phyloP scores from a whole-genome alignment of 2,888 invertebrate species.

The Rhopalosiphum nymphaeae region DNA sequence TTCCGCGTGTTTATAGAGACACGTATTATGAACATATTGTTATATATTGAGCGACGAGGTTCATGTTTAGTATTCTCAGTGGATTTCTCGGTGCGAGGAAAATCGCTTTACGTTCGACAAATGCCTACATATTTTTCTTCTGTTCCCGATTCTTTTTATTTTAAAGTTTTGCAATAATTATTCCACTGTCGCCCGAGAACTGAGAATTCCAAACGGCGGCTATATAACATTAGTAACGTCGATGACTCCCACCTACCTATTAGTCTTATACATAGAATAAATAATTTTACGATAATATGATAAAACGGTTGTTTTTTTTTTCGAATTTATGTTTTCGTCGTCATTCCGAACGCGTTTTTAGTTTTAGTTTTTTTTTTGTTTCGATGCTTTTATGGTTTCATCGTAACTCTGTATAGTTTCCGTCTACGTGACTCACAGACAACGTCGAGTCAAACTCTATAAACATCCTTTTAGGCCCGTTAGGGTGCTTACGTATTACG shows the following conservation, averaged over 20 bases:
- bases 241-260: neutral
- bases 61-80: neutral
- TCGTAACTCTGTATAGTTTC: neutral
- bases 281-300: neutral
- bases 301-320: neutral
- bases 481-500: neutral
- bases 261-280: neutral
- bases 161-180: neutral
- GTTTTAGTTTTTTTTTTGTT: neutral
- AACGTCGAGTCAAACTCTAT: neutral
- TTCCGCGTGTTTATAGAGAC: neutral
- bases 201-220: neutral
- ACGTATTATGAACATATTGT: neutral
- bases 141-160: neutral
- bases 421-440: neutral
- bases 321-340: neutral
- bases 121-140: neutral
- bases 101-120: neutral
- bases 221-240: neutral
- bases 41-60: neutral
- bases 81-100: neutral
- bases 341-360: conserved; percentile 10
- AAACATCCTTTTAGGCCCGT: neutral
- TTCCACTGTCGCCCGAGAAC: neutral
- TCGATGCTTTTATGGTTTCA: neutral